Base-by-base conservation (phyloP, 2,888 invertebrate species). In the Tribolium freemani region DNA sequence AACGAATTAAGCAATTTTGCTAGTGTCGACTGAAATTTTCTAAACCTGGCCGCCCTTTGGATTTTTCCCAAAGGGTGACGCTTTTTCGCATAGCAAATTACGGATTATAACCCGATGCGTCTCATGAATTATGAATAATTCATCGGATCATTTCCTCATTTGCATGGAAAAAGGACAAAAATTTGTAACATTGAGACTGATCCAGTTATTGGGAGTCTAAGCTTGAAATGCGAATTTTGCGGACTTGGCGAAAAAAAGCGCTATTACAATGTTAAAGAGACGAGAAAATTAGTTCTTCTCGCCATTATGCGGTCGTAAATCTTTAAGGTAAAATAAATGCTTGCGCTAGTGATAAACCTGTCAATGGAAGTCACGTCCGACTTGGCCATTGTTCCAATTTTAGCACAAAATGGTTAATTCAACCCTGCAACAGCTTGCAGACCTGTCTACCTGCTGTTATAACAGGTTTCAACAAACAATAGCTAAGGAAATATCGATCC, bases 61-160 rank as follows among this genome's bases (percentile, higher is more conserved):
- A 26, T 26, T 26, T 26, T 26, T 26, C 26, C 26, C 26, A 26
- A 26, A 26, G 26, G 26, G 3, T 26, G 26, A 63, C 13, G 13
- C 2, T 54, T 54, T 63, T 63, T 63, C 48, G 38, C 51, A 63
- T 63, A 11, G 11, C 31, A 63, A 51, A 63, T 63, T 50, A 30
- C 0, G 63, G 31, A 63, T 63, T 63, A 63, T 31, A 31, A 8
- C 31, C 50, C 50, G 48, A 63, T 63, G 11, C 63, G 46, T 63
- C 63, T 63, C 54, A 44, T 48, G 30, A 50, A 63, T 26, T 50
- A 63, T 63, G 63, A 63, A 63, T 63, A 31, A 63, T 63, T 63
- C 63, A 63, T 50, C 26, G 38, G 50, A 50, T 63, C 63, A 31
- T 63, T 63, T 50, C 31, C 63, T 63, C 10, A 63, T 63, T 63